A percentile compares a stretch with the other conserved stretches of the same genome.
Evolutionary conservation across 2,797 vertebrate species (phyloP).

Genomic region (Xenopus petersii): DNA sequence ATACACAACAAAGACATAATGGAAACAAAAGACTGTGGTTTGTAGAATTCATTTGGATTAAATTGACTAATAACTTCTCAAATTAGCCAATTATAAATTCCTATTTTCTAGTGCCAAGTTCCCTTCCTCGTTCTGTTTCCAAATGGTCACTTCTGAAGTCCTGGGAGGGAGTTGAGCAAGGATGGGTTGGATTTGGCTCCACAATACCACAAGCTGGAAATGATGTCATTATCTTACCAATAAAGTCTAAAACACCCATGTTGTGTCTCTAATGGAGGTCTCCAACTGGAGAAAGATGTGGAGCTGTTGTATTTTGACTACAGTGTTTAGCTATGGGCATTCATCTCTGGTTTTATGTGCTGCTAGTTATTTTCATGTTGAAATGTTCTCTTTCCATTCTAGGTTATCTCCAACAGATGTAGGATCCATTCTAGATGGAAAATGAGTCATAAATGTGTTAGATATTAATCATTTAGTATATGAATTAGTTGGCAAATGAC

Average conservation of each 20-base stretch:
- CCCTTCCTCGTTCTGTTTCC: conserved; percentile 44
- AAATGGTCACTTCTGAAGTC: conserved; percentile 64
- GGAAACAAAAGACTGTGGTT: not conserved
- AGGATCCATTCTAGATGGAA: conserved; percentile 4
- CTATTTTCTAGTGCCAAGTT: conserved; percentile 54
- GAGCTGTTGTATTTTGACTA: conserved; percentile 26
- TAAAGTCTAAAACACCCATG: conserved; percentile 50
- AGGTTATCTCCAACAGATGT: conserved; percentile 31
- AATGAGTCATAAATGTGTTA: conserved; percentile 33
- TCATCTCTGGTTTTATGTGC: not conserved
- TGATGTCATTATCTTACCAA: conserved; percentile 65
- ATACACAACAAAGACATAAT: no score
- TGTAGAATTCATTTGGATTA: not conserved
- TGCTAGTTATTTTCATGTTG: not conserved
- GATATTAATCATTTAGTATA: conserved; percentile 31
- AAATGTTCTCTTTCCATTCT: not conserved
- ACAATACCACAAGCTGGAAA: conserved; percentile 60
- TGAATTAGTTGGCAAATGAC: conserved; percentile 29
- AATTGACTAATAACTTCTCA: not conserved
- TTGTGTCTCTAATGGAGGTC: not conserved
- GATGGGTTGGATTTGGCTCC: conserved; percentile 61
- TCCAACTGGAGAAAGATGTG: no score
- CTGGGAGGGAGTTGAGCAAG: conserved; percentile 57
- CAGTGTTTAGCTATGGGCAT: not conserved
- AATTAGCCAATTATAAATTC: conserved; percentile 8